Conservation (phyloP, 2,888 invertebrate genomes). For the Drosophila peninsularis region DNA sequence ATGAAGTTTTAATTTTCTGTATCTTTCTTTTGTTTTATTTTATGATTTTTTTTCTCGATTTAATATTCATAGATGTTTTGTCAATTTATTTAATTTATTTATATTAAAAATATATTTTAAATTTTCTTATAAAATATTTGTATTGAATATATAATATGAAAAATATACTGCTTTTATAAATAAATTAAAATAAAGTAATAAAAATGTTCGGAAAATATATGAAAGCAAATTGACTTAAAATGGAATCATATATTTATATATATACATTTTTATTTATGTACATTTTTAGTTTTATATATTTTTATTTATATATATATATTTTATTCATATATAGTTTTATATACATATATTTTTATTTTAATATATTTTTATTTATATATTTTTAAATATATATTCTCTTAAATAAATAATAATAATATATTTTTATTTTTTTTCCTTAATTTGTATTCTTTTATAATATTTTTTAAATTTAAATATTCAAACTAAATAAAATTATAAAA, state of each 20-base stretch:
- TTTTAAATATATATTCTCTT: no score
- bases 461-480: background rate
- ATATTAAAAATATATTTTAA: background rate
- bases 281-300: background rate
- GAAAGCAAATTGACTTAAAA: background rate
- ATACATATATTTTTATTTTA: no score
- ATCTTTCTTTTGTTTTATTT: background rate
- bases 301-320: no score
- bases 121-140: background rate
- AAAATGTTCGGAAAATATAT: background rate
- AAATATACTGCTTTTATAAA: background rate
- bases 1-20: background rate
- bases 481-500: background rate
- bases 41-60: no score
- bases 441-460: background rate
- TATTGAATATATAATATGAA: background rate
- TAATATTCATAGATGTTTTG: background rate
- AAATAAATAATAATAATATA: background rate
- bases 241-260: no score
- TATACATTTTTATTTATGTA: background rate
- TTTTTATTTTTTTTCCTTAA: no score
- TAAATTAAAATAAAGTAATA: background rate
- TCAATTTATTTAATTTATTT: background rate
- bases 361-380: background rate
- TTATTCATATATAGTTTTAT: no score